phyloP scores from a whole-genome alignment of 2,113 vertebrate species.

The Erythrocercus mccallii region DNA sequence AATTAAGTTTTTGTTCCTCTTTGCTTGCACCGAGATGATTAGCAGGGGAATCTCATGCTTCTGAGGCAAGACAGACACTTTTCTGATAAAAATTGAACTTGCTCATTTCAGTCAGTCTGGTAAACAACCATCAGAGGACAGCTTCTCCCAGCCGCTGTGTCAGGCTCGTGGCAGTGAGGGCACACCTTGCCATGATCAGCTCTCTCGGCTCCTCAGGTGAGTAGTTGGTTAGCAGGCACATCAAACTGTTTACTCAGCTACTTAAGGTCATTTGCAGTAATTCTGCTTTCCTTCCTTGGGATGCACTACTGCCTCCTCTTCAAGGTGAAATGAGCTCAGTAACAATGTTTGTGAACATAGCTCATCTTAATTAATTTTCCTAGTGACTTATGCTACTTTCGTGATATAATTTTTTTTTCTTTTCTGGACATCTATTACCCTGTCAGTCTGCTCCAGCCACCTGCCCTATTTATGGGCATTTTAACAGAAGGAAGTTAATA shows the following conservation, averaged over 20 bases:
- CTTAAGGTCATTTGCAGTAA: background rate
- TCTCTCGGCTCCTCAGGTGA: background rate
- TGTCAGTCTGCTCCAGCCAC: background rate
- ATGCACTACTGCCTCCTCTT: background rate
- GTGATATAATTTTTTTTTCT: background rate
- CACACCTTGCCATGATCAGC: background rate
- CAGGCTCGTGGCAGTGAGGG: background rate
- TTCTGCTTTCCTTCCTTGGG: background rate
- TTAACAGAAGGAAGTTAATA: background rate
- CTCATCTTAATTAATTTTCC: background rate
- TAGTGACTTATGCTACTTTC: background rate
- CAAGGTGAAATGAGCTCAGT: background rate
- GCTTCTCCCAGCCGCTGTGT: background rate
- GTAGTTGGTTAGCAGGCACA: background rate
- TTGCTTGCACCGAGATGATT: background rate
- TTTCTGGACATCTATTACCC: background rate
- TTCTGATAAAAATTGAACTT: background rate
- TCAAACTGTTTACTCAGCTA: background rate
- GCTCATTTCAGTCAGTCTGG: background rate
- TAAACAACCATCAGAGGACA: background rate
- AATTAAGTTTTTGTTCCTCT: background rate
- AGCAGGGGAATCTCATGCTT: background rate
- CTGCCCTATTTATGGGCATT: background rate
- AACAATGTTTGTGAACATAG: background rate
- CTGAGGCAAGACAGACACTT: background rate